Base-by-base conservation (phyloP, 37 sponge, comb jelly and placozoan species). In the Trichoplax adhaerens region DNA sequence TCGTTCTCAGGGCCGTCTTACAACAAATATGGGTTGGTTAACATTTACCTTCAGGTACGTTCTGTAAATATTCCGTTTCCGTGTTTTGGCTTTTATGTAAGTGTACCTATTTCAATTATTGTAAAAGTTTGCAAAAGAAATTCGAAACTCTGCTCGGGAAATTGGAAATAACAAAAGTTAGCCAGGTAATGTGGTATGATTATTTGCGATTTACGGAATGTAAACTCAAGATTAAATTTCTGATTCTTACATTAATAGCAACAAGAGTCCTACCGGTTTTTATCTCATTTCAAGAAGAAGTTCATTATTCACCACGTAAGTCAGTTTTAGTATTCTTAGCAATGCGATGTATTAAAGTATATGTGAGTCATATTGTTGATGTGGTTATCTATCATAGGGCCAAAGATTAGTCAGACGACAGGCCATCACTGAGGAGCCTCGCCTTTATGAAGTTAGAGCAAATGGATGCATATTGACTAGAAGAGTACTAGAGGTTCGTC, bases 11-110 rank as follows among this genome's bases (percentile, higher is more conserved):
- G 87, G 87, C 8, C 77, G 77, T 50, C 79, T 82, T 55, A 85
- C 92, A 48, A 83, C 66, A 48, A 83, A 96, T 56, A 84, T 88
- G 77, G 89, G 89, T n/a, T 96, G 98, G 98, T 80, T 91, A 6
- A 90, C 84, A 65, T 96, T 90, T 74, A 85, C 86, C 46, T 85
- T 88, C 51, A 81, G 88, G 88, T 87, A 64, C 54, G 69, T 50
- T 71, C 7, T 50, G 50, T 5, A 71, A 7, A 58, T 12, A 66
- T 8, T 50, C 5, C 49, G 7, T 5, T 8, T 57, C 56, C 56
- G 58, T 51, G 52, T 48, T 52, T 52, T 72, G 50, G 50, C 73
- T 8, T 72, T 6, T 49, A 62, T 52, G 29, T 52, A 62, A 59
- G 73, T 52, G 58, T 59, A 48, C 58, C 65, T 74, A 4, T 29